A percentile compares a stretch with the other conserved stretches of the same genome.
These are phyloP conservation scores for Steromphala cineraria DNA, from an alignment of 2,888 invertebrate genomes.

Conservation along the genomic window DNA sequence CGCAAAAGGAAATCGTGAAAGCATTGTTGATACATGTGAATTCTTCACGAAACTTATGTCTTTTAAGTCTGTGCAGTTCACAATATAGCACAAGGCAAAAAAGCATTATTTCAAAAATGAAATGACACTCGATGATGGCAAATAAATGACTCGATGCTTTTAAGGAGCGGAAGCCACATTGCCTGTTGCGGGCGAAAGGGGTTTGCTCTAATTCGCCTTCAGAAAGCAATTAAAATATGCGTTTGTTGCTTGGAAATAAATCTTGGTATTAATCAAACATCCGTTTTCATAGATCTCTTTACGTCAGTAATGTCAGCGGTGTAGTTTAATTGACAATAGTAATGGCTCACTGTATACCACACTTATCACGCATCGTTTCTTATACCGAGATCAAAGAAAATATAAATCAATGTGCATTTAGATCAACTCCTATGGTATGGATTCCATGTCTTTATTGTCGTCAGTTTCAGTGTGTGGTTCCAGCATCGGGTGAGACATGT, in stretches of 20 bases:
- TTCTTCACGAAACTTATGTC: too few relatives aligned
- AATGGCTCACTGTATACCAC: background rate
- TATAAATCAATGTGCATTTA: background rate
- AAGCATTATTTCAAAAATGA: too few relatives aligned
- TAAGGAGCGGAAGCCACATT: too few relatives aligned
- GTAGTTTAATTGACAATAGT: background rate
- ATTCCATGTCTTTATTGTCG: background rate
- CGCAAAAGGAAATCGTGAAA: too few relatives aligned
- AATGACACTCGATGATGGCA: too few relatives aligned
- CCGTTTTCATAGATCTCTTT: background rate
- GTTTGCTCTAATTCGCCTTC: too few relatives aligned
- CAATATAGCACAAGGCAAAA: too few relatives aligned
- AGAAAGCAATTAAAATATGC: background rate
- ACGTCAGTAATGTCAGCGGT: background rate
- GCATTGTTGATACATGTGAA: too few relatives aligned
- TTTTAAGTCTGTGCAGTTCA: too few relatives aligned
- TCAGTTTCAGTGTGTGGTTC: background rate
- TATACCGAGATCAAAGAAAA: background rate
- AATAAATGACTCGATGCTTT: too few relatives aligned
- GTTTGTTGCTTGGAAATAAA: background rate
- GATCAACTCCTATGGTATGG: background rate
- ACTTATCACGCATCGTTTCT: background rate
- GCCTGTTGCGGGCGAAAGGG: too few relatives aligned
- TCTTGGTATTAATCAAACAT: background rate
- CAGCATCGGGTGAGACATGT: too few relatives aligned